These are phyloP conservation scores for Mycalesis mineus DNA, from an alignment of 2,888 invertebrate species.

Conservation along the genomic window DNA sequence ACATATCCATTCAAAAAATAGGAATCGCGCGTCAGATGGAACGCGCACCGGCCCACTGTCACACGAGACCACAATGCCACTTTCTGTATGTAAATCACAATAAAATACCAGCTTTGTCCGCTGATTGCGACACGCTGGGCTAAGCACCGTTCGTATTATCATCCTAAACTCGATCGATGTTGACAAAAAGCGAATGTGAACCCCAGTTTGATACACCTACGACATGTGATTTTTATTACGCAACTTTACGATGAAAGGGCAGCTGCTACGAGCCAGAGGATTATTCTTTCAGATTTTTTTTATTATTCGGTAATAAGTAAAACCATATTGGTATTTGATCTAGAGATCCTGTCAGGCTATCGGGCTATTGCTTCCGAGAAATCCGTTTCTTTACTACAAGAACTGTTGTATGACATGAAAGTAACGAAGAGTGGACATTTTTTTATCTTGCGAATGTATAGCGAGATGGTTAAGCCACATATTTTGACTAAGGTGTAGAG, in stretches of 20 bases:
- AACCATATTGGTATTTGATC: too few relatives aligned
- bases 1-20: constrained; percentile 11
- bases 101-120: constrained; percentile 72
- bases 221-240: not conserved
- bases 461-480: too few relatives aligned
- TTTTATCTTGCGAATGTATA: too few relatives aligned
- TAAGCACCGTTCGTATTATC: constrained; percentile 59
- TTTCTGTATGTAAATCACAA: constrained; percentile 74
- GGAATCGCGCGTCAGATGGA: constrained; percentile 23
- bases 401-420: too few relatives aligned
- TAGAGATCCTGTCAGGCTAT: too few relatives aligned
- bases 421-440: too few relatives aligned
- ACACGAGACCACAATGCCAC: constrained; percentile 63
- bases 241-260: not conserved
- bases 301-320: not conserved
- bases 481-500: too few relatives aligned
- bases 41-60: constrained; percentile 63
- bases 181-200: constrained; percentile 37
- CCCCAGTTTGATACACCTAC: constrained; percentile 32
- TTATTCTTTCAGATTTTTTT: not conserved
- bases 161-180: constrained; percentile 45
- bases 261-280: not conserved
- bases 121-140: constrained; percentile 72
- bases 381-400: too few relatives aligned
- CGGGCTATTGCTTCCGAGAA: too few relatives aligned